Conservation (phyloP, 2,113 vertebrate genomes). For the Gallinago paraguaiae region DNA sequence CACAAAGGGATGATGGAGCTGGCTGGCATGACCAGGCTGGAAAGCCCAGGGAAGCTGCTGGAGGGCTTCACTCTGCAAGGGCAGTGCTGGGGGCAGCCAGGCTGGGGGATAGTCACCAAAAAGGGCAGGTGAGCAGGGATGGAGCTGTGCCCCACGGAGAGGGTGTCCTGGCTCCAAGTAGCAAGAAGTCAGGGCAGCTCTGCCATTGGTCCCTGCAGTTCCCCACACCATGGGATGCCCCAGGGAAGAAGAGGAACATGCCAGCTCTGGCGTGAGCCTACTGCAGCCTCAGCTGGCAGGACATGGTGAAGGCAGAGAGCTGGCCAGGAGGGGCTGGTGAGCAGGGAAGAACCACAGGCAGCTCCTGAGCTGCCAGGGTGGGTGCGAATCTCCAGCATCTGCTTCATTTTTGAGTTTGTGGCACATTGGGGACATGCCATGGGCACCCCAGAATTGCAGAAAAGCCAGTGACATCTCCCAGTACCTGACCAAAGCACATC, state of each 20-base stretch:
- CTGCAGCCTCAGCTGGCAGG: background rate
- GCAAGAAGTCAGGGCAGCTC: background rate
- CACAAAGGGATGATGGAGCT: constrained; percentile 44
- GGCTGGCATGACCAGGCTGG: background rate
- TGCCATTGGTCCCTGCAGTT: background rate
- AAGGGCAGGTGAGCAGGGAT: background rate
- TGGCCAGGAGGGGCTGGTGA: background rate
- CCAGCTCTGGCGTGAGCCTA: background rate
- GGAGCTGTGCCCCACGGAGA: background rate
- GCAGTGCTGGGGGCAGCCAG: background rate
- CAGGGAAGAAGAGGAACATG: fast-evolving
- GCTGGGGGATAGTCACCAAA: background rate
- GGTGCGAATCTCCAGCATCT: background rate
- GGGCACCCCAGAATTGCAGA: background rate
- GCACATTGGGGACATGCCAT: background rate
- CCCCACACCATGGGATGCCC: background rate
- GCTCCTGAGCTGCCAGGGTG: background rate
- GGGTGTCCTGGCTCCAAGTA: background rate
- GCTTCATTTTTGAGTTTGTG: background rate
- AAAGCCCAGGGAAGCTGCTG: constrained; percentile 49
- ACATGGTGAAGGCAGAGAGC: background rate
- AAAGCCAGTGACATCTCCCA: background rate
- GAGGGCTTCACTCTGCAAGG: constrained; percentile 10
- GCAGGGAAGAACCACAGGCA: background rate
- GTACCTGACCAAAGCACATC: background rate